Percentiles rank a stretch among this genome's conserved stretches.
These are phyloP conservation scores for Drosophila demipolita DNA, from an alignment of 2,888 invertebrate genomes.

Conservation along the genomic window DNA sequence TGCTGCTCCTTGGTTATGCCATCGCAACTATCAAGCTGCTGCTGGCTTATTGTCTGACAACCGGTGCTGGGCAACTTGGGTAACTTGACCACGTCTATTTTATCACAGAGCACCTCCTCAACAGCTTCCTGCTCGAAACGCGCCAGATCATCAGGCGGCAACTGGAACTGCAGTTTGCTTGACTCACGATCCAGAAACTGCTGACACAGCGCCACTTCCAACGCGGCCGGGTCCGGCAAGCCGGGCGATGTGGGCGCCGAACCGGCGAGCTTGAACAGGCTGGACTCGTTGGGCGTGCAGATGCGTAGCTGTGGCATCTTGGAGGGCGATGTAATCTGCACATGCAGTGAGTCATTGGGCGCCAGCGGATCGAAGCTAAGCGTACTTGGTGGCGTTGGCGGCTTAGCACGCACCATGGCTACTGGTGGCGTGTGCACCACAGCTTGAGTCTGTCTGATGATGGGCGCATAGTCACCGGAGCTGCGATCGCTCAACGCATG, in stretches of 20 bases:
- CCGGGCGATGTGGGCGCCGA: constrained; percentile 73
- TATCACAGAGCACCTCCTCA: constrained; percentile 77
- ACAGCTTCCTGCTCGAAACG: constrained; percentile 63
- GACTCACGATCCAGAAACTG: constrained; percentile 60
- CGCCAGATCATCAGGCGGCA: constrained; percentile 48
- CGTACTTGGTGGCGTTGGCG: constrained; percentile 1
- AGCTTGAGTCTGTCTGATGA: constrained; percentile 59
- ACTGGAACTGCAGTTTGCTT: constrained; percentile 24
- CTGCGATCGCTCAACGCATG: constrained; percentile 36
- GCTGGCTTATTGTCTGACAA: constrained; percentile 67
- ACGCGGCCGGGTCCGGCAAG: constrained; percentile 22
- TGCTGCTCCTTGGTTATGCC: constrained; percentile 23
- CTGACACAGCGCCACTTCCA: constrained; percentile 67
- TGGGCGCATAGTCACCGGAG: constrained; percentile 65
- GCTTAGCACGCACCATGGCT: constrained; percentile 15
- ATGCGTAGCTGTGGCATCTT: constrained; percentile 66
- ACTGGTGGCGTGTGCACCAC: constrained; percentile 63
- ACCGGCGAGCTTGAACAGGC: constrained; percentile 76
- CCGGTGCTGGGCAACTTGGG: constrained; percentile 69
- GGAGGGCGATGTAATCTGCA: constrained; percentile 58
- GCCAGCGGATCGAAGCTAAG: constrained; percentile 56
- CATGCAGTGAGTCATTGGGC: constrained; percentile 65
- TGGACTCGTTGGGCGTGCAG: constrained; percentile 89
- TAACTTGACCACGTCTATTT: constrained; percentile 69
- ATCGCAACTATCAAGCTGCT: constrained; percentile 71